Evolutionary conservation across 2,888 invertebrate genomes (phyloP).

Genomic region (Hyposoter dolosus): DNA sequence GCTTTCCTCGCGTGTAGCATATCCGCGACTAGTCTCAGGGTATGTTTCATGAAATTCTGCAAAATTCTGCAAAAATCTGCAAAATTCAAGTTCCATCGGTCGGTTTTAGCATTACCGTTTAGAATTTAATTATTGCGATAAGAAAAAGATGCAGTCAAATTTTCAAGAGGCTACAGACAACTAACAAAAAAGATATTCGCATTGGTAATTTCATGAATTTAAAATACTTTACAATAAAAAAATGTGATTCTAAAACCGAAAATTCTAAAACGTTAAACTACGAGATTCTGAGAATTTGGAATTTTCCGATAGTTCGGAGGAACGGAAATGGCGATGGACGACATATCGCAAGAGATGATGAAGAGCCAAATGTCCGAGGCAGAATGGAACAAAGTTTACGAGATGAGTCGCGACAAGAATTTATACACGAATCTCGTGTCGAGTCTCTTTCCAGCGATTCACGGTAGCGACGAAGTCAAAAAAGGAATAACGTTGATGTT

Average conservation of each 20-base stretch:
- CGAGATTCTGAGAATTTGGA: constrained; percentile 13
- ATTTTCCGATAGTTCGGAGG: constrained; percentile 89
- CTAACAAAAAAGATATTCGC: too few species aligned
- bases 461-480: constrained; percentile 99
- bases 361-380: constrained; percentile 96
- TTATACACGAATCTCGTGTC: constrained; percentile 95
- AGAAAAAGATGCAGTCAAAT: too few species aligned
- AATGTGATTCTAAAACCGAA: too few species aligned
- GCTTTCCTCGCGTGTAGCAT: constrained; percentile 98
- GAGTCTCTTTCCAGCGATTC: constrained; percentile 97
- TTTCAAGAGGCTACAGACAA: too few species aligned
- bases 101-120: too few species aligned
- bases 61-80: too few species aligned
- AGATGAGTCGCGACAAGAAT: constrained; percentile 97
- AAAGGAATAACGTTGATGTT: constrained; percentile 96
- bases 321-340: constrained; percentile 93
- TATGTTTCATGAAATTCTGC: constrained; percentile 75
- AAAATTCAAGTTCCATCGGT: not conserved
- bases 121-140: too few species aligned
- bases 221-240: too few species aligned
- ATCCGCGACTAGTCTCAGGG: constrained; percentile 92
- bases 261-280: too few species aligned
- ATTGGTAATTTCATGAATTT: too few species aligned
- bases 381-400: constrained; percentile 98
- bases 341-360: constrained; percentile 96